Conservation (phyloP, 2,888 invertebrate genomes). For the Eupithecia inturbata region DNA sequence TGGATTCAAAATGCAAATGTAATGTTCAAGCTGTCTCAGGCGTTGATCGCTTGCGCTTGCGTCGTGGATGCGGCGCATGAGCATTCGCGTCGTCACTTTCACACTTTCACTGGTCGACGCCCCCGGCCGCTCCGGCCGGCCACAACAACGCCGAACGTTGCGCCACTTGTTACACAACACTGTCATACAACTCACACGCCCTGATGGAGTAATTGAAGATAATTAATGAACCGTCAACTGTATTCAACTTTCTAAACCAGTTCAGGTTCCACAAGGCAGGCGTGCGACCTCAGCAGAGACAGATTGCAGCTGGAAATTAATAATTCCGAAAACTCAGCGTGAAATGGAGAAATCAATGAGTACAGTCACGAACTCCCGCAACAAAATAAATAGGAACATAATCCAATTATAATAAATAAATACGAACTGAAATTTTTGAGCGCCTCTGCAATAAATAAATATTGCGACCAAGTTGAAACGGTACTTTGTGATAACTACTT, state of each 20-base stretch:
- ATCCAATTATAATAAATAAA: constrained; percentile 58
- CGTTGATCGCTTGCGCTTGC: constrained; percentile 15
- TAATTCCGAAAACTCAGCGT: constrained; percentile 49
- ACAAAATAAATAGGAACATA: constrained; percentile 56
- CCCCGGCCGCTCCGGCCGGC: constrained; percentile 61
- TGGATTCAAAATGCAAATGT: not conserved
- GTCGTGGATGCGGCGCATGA: constrained; percentile 51
- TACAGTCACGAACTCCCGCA: constrained; percentile 55
- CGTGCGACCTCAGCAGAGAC: constrained; percentile 11
- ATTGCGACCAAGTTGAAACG: constrained; percentile 66
- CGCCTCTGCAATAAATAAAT: constrained; percentile 59
- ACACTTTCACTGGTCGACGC: constrained; percentile 83
- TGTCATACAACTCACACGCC: constrained; percentile 49
- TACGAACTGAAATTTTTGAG: constrained; percentile 56
- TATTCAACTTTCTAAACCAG: constrained; percentile 36
- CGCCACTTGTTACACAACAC: constrained; percentile 78
- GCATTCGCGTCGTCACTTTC: constrained; percentile 83
- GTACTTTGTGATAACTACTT: constrained; percentile 60
- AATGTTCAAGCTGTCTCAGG: not conserved
- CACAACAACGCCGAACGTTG: constrained; percentile 63
- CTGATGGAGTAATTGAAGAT: constrained; percentile 38
- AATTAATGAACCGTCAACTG: constrained; percentile 33
- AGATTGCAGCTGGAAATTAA: constrained; percentile 36
- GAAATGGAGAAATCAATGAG: constrained; percentile 53
- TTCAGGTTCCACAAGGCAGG: constrained; percentile 20